These are phyloP conservation scores for Corticium candelabrum DNA, from an alignment of 37 sponge, comb jelly and placozoan genomes.

Conservation along the genomic window DNA sequence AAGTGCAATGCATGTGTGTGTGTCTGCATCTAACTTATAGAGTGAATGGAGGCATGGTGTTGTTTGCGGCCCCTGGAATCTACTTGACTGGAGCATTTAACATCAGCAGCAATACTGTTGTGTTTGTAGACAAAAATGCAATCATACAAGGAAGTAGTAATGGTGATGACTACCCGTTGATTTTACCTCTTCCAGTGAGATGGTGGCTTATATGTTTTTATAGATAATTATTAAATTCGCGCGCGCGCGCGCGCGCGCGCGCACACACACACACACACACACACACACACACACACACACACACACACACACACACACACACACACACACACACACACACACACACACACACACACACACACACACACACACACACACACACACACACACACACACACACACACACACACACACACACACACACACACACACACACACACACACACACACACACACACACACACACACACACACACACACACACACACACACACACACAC, in stretches of 20 bases:
- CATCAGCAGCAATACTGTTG: neutral
- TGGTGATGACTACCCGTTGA: neutral
- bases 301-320: too few species aligned
- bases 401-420: too few species aligned
- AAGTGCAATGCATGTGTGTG: neutral
- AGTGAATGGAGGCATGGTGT: neutral
- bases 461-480: too few species aligned
- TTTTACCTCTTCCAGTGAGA: slow-evolving; percentile 6
- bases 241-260: neutral
- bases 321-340: too few species aligned
- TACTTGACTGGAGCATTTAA: neutral
- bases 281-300: too few species aligned
- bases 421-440: too few species aligned
- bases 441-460: too few species aligned
- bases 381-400: too few species aligned
- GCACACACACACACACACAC: neutral
- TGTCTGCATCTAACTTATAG: neutral
- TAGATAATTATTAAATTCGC: neutral
- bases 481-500: too few species aligned
- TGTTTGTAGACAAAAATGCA: neutral
- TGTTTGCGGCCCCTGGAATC: neutral
- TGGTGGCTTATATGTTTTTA: neutral
- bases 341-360: too few species aligned
- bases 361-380: too few species aligned
- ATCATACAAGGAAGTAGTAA: neutral